These are phyloP conservation scores for Timema podura DNA, from an alignment of 2,888 invertebrate species.

Conservation along the genomic window DNA sequence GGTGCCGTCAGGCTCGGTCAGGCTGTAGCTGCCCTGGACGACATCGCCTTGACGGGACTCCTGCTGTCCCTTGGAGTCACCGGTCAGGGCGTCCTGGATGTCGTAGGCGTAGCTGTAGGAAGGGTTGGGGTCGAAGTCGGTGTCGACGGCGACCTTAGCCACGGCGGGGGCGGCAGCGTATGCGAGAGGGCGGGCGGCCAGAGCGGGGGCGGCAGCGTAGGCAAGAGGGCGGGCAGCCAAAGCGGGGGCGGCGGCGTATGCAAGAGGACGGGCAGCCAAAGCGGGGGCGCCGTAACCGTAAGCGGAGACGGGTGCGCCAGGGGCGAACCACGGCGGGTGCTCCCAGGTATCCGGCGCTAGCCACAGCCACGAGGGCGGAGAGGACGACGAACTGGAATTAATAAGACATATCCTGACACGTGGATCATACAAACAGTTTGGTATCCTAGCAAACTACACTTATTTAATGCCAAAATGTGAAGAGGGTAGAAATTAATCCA, in stretches of 20 bases:
- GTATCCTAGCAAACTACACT: no score
- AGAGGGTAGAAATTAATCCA: no score
- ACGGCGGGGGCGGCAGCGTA: constrained; percentile 1
- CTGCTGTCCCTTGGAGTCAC: constrained; percentile 11
- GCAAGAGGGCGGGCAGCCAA: constrained; percentile 6
- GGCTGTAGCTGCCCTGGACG: constrained; percentile 16
- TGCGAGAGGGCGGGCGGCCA: background rate
- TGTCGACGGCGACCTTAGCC: constrained; percentile 4
- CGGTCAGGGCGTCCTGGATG: constrained; percentile 15
- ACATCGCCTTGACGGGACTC: constrained; percentile 13
- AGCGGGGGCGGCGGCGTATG: constrained; percentile 5
- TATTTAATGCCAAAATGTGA: no score
- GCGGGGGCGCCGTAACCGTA: no score
- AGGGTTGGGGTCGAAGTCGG: constrained; percentile 15
- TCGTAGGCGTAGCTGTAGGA: constrained; percentile 12
- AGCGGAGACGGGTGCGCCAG: constrained; percentile 16
- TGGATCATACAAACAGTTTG: no score
- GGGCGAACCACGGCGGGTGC: constrained; percentile 27
- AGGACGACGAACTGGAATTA: constrained; percentile 26
- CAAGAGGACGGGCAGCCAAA: background rate
- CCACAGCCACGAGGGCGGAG: constrained; percentile 31
- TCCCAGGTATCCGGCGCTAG: constrained; percentile 27
- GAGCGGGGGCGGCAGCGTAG: background rate
- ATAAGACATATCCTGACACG: background rate
- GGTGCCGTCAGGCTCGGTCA: constrained; percentile 12